These are phyloP conservation scores for Esperia sulphurella DNA, from an alignment of 2,888 invertebrate species.

Conservation along the genomic window DNA sequence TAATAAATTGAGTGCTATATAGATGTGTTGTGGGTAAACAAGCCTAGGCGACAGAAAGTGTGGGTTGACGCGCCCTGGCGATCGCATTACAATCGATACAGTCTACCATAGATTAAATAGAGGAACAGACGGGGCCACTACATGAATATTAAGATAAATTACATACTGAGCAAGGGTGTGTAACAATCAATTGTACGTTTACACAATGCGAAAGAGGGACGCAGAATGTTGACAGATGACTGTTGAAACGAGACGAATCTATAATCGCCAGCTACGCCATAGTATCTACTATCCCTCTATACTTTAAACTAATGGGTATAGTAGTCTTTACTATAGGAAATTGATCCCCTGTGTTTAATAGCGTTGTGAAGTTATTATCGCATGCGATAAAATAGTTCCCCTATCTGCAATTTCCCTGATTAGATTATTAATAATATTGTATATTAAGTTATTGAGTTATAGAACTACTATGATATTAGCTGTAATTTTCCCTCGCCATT, in stretches of 20 bases:
- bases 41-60: constrained; percentile 9
- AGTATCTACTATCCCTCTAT: too few relatives aligned
- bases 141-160: too few relatives aligned
- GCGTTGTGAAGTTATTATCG: background rate
- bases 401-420: constrained; percentile 2
- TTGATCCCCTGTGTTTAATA: too few relatives aligned
- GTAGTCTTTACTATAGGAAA: too few relatives aligned
- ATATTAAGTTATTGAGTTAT: too few relatives aligned
- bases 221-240: too few relatives aligned
- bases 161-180: too few relatives aligned
- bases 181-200: too few relatives aligned
- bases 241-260: too few relatives aligned
- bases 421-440: background rate
- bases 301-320: too few relatives aligned
- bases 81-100: constrained; percentile 31
- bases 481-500: background rate
- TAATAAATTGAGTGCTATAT: background rate
- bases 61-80: constrained; percentile 26
- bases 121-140: background rate
- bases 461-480: background rate
- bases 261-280: too few relatives aligned
- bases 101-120: background rate
- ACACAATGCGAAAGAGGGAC: too few relatives aligned
- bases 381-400: background rate
- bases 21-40: background rate